Conservation (phyloP, 2,797 vertebrate species). For the Tokudaia tokunoshimensis region DNA sequence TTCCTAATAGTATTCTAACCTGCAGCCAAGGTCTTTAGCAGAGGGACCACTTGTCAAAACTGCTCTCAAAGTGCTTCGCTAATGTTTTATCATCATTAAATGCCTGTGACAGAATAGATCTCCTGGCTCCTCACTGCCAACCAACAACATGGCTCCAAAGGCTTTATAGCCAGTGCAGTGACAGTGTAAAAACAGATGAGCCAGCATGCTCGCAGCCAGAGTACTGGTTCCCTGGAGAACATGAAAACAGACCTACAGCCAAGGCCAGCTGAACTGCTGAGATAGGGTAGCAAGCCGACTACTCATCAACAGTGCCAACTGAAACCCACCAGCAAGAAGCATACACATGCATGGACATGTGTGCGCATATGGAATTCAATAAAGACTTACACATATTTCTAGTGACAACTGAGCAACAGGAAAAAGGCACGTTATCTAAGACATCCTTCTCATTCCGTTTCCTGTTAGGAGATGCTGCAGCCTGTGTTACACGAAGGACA, state of each 20-base stretch:
- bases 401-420: background rate
- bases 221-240: conserved; percentile 44
- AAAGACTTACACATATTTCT: background rate
- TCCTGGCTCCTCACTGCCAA: conserved; percentile 77
- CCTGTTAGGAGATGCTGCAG: background rate
- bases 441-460: background rate
- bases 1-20: conserved; percentile 61
- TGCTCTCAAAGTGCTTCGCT: conserved; percentile 80
- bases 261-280: conserved; percentile 9
- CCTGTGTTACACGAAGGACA: background rate
- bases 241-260: conserved; percentile 22
- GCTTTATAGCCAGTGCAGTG: conserved; percentile 67
- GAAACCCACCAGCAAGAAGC: background rate
- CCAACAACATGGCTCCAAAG: conserved; percentile 66
- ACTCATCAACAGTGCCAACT: background rate
- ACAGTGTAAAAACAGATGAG: conserved; percentile 52
- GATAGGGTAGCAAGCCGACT: background rate
- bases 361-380: background rate
- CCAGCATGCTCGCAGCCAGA: background rate
- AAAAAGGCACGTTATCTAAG: background rate
- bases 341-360: rapidly evolving
- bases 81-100: conserved; percentile 84
- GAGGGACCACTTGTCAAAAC: conserved; percentile 78
- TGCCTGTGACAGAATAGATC: conserved; percentile 79
- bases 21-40: conserved; percentile 63